Evolutionary conservation across 2,113 vertebrate species (phyloP), one percentile per base, ranked within the genome.

Genomic region (Astatoreochromis straeleni): DNA sequence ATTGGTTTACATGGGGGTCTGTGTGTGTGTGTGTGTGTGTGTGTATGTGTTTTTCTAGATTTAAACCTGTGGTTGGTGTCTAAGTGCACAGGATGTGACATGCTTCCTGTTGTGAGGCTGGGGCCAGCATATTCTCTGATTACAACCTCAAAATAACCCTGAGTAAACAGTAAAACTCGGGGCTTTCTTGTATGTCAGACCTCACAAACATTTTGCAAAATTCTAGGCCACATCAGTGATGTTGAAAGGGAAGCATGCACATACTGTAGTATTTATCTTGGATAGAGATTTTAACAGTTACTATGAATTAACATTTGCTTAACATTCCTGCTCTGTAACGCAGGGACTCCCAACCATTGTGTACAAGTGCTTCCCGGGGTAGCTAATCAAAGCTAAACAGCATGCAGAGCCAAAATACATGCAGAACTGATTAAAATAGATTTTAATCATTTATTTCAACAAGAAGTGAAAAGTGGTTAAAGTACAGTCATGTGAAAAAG

Each of bases 41-140:
- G 42, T 85, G 21, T 85, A 33, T 82, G 17, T 81, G 75, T 87
- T 6, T 87, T 83, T 79, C 80, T 65, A 63, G 68, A 82, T 82
- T 93, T 83, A 68, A 91, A 85, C 80, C 86, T 93, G 93, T 91
- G 91, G 91, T 89, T 73, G 79, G 73, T 87, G 87, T 94, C 89
- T 93, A 86, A 90, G 83, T 79, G 87, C 84, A 85, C 93, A 95
- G 92, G 94, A 95, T 93, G 88, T 91, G 89, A 93, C 93, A 93
- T 88, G 88, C 92, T 94, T 94, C 93, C 94, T 95, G 90, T 91
- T 87, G 79, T 53, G 70, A 87, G 80, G 75, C 89, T 24, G 16
- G 57, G 86, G 83, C 84, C 83, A 89, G 91, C 68, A 82, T 86
- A 88, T 11, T 58, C 90, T 92, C 83, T 91, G 91, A 95, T 91